These are phyloP conservation scores for Megastigmus dorsalis DNA, from an alignment of 2,888 invertebrate genomes.

Conservation along the genomic window DNA sequence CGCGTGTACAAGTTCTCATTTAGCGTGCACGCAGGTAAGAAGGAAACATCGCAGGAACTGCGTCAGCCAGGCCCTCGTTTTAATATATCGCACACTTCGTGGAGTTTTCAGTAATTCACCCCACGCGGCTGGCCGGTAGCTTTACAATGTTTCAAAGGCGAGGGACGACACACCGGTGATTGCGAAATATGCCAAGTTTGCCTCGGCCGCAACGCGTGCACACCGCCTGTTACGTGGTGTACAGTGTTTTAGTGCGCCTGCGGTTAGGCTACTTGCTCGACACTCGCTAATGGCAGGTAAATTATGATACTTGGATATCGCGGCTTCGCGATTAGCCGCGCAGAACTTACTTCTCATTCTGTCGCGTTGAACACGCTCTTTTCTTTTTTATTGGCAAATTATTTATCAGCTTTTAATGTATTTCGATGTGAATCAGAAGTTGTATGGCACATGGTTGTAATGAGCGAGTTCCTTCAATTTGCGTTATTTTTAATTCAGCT, in stretches of 20 bases:
- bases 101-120: slow-evolving; percentile 30
- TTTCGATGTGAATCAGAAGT: too few species aligned
- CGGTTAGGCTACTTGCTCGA: slow-evolving; percentile 30
- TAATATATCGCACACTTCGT: slow-evolving; percentile 16
- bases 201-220: background rate
- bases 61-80: too few species aligned
- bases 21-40: background rate
- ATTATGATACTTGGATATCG: slow-evolving; percentile 7
- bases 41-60: background rate
- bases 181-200: background rate
- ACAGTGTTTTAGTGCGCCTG: too few species aligned
- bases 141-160: too few species aligned
- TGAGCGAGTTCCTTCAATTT: too few species aligned
- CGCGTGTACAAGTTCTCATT: too few species aligned
- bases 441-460: too few species aligned
- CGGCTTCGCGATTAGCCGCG: background rate
- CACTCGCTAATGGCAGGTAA: slow-evolving; percentile 6
- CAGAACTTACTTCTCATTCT: too few species aligned
- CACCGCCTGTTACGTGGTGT: background rate
- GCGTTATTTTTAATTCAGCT: too few species aligned
- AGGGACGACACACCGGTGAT: background rate
- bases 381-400: background rate
- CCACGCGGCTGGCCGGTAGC: too few species aligned
- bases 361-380: background rate
- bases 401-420: background rate